Evolutionary conservation across 2,888 invertebrate species (phyloP).

Genomic region (Sinopyrophorus schimmeli): DNA sequence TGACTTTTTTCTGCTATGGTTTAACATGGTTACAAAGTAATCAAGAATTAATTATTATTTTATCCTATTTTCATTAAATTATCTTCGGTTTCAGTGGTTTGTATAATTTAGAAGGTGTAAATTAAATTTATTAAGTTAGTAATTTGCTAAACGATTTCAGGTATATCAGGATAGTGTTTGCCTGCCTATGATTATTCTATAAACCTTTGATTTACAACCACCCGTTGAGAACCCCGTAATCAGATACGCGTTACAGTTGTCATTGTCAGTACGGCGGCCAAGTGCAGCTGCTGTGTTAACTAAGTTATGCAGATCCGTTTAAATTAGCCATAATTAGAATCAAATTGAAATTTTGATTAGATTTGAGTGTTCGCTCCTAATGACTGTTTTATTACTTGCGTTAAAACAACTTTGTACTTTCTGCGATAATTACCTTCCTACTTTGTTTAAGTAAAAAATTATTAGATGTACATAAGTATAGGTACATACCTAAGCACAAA

Average conservation of each 20-base stretch:
- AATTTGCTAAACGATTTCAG: too few species aligned
- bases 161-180: too few species aligned
- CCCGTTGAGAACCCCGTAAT: constrained; percentile 36
- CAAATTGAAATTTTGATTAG: constrained; percentile 50
- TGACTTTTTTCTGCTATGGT: neutral
- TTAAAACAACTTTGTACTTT: constrained; percentile 22
- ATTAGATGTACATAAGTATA: too few species aligned
- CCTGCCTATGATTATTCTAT: constrained; percentile 13
- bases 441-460: too few species aligned
- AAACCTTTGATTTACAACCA: constrained; percentile 24
- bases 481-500: too few species aligned
- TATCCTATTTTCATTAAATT: neutral
- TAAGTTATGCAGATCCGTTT: constrained; percentile 40
- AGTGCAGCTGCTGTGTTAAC: constrained; percentile 39
- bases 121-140: too few species aligned
- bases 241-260: constrained; percentile 46
- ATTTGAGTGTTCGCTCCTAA: constrained; percentile 44
- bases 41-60: neutral
- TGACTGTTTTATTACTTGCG: constrained; percentile 43
- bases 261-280: constrained; percentile 43
- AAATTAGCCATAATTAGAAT: constrained; percentile 50
- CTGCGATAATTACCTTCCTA: constrained; percentile 22
- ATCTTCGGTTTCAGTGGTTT: neutral
- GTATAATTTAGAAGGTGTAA: too few species aligned
- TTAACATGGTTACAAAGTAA: neutral